Evolutionary conservation across 2,113 vertebrate genomes (phyloP).

Genomic region (Callionymus lyra): DNA sequence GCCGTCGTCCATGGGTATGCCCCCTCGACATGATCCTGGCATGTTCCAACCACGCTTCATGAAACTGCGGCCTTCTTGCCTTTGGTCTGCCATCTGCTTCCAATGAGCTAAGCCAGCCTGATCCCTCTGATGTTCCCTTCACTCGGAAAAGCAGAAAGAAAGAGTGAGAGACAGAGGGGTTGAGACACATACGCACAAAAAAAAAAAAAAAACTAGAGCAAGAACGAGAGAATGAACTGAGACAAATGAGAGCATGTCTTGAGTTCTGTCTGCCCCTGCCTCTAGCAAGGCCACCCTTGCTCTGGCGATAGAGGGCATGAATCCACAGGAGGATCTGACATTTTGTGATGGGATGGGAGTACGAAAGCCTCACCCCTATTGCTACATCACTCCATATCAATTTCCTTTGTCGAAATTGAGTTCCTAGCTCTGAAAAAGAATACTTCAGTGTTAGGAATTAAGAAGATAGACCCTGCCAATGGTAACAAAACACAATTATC

Average conservation of each 20-base stretch:
- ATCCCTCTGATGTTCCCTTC: constrained; percentile 61
- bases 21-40: constrained; percentile 59
- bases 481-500: too few relatives aligned
- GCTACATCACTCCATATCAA: too few relatives aligned
- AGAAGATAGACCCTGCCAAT: too few relatives aligned
- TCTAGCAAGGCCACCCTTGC: constrained; percentile 29
- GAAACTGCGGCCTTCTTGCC: constrained; percentile 66
- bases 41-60: constrained; percentile 65
- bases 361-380: too few relatives aligned
- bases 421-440: too few relatives aligned
- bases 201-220: too few relatives aligned
- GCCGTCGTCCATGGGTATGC: constrained; percentile 56
- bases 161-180: constrained; percentile 17
- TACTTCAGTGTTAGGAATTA: too few relatives aligned
- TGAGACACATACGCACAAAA: too few relatives aligned
- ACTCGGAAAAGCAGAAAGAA: constrained; percentile 45
- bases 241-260: constrained; percentile 30
- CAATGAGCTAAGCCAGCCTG: constrained; percentile 64
- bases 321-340: too few relatives aligned
- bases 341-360: too few relatives aligned
- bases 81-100: constrained; percentile 62
- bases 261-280: neutral
- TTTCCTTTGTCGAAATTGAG: too few relatives aligned
- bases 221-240: constrained; percentile 10
- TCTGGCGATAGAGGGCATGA: constrained; percentile 8